phyloP scores from a whole-genome alignment of 1,140 invertebrate genomes.

The Papilio glaucus region DNA sequence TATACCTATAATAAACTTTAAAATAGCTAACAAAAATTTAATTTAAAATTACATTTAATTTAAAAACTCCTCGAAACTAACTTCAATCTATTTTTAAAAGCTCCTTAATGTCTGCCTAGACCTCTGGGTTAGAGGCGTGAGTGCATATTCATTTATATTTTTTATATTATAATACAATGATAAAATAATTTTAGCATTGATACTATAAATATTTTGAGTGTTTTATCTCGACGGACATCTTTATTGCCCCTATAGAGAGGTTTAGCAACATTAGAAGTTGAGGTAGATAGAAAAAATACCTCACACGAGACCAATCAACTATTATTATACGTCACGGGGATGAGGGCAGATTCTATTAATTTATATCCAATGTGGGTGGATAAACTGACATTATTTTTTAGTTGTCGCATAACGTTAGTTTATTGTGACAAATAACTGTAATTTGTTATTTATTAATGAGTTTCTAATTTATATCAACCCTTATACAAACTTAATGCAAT shows the following conservation, averaged over 20 bases:
- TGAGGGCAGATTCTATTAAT: conserved; percentile 81
- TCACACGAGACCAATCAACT: conserved; percentile 78
- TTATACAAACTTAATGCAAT: background rate
- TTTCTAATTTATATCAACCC: conserved; percentile 28
- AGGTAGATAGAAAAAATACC: conserved; percentile 78
- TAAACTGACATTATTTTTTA: conserved; percentile 79
- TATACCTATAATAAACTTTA: no score
- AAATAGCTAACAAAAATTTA: no score
- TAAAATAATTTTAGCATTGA: conserved; percentile 9
- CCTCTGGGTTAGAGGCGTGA: no score
- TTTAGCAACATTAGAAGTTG: conserved; percentile 63
- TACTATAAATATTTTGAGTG: background rate
- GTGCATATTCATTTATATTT: no score
- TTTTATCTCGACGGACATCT: conserved; percentile 63
- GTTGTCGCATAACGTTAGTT: conserved; percentile 53
- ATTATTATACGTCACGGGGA: conserved; percentile 77
- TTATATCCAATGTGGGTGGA: conserved; percentile 82
- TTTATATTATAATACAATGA: no score
- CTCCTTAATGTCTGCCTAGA: no score
- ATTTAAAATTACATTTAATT: no score
- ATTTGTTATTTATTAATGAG: conserved; percentile 63
- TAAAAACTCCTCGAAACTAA: no score
- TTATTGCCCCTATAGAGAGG: conserved; percentile 65
- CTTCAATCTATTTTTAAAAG: no score
- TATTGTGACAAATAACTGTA: conserved; percentile 63